A percentile compares a stretch with the other conserved stretches of the same genome.
phyloP scores from a whole-genome alignment of 2,797 vertebrate species.

The Sarcophilus harrisii region DNA sequence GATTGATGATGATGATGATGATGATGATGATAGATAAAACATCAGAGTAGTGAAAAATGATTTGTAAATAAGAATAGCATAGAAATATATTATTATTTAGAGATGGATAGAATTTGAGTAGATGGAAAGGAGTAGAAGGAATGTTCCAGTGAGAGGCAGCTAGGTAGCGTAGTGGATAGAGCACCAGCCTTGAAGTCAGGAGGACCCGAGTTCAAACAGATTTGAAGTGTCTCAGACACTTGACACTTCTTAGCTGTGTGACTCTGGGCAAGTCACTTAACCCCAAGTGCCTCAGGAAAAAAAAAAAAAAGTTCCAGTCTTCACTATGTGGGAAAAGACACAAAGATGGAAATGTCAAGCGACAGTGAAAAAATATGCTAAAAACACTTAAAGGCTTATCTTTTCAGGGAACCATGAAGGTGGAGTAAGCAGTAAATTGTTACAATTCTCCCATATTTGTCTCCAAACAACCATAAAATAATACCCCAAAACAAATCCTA shows the following conservation, averaged over 20 bases:
- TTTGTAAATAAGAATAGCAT: background rate
- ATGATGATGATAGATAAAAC: background rate
- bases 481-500: no score
- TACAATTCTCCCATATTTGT: no score
- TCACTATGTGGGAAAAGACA: background rate
- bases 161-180: no score
- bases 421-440: no score
- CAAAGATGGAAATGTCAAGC: background rate
- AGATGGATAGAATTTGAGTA: background rate
- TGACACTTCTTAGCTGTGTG: no score
- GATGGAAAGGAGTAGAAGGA: background rate
- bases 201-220: no score
- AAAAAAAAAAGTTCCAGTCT: background rate
- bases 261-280: no score
- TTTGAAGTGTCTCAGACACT: no score
- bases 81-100: background rate
- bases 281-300: no score
- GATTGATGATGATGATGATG: background rate
- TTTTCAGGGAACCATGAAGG: no score
- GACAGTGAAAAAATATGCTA: background rate
- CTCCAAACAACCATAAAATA: no score
- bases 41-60: background rate
- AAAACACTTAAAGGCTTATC: background rate
- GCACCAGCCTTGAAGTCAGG: no score
- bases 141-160: background rate